Evolutionary conservation across 2,888 invertebrate species (phyloP).

Genomic region (Conops quadrifasciatus): DNA sequence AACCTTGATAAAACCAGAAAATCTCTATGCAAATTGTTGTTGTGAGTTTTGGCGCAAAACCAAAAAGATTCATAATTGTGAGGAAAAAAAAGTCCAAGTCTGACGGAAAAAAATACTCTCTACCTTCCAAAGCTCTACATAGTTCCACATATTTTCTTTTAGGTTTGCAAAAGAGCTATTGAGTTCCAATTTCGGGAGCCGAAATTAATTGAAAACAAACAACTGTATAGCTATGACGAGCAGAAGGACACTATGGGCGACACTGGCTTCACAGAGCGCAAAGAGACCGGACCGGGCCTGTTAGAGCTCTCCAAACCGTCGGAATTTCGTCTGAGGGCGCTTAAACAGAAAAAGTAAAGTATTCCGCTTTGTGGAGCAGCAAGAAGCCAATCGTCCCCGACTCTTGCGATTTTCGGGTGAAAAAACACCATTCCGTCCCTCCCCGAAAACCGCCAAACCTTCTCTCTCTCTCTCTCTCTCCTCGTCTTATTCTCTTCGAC

Average conservation of each 20-base stretch:
- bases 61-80: too few species aligned
- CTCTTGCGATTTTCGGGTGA: conserved; percentile 4
- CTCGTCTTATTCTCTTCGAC: conserved; percentile 7
- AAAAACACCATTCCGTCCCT: too few species aligned
- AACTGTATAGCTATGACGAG: conserved; percentile 52
- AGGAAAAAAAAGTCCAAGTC: too few species aligned
- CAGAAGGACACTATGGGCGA: conserved; percentile 44
- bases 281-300: conserved; percentile 56
- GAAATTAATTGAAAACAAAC: conserved; percentile 51
- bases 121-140: too few species aligned
- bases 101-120: not conserved
- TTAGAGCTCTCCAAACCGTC: conserved; percentile 64
- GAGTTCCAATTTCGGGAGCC: conserved; percentile 65
- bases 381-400: too few species aligned
- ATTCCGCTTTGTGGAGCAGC: conserved; percentile 28
- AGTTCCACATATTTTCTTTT: conserved; percentile 43
- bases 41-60: too few species aligned
- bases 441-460: not conserved
- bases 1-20: too few species aligned
- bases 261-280: conserved; percentile 50
- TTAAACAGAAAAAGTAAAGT: conserved; percentile 61
- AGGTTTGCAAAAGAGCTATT: conserved; percentile 62
- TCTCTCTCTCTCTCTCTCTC: not conserved
- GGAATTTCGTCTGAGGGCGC: conserved; percentile 64
- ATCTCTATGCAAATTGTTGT: too few species aligned